Evolutionary conservation across 2,113 vertebrate genomes (phyloP).

Genomic region (Mixornis gularis): DNA sequence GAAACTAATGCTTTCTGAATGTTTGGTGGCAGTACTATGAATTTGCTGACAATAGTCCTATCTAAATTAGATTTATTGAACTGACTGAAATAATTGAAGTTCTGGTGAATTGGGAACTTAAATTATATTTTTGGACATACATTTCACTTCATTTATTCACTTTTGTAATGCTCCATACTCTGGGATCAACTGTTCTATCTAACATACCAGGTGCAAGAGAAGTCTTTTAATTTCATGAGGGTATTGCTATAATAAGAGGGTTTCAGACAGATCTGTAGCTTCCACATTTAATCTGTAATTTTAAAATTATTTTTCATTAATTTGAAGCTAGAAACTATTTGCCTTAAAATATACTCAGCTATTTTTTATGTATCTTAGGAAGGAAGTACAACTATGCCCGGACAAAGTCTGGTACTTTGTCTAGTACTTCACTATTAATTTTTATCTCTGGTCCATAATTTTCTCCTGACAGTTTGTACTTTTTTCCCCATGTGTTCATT

Average conservation of each 20-base stretch:
- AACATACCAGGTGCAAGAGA: background rate
- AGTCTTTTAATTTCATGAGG: background rate
- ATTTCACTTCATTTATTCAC: background rate
- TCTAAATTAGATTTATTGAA: background rate
- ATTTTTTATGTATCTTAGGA: conserved; percentile 23
- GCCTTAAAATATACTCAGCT: background rate
- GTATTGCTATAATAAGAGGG: background rate
- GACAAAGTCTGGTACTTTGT: conserved; percentile 19
- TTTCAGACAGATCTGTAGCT: background rate
- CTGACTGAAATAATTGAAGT: background rate
- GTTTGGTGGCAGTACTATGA: background rate
- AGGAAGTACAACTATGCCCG: conserved; percentile 12
- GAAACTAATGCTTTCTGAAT: background rate
- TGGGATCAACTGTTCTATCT: background rate
- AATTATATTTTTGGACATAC: background rate
- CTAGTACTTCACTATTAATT: conserved; percentile 15
- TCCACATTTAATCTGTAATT: background rate
- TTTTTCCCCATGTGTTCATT: background rate
- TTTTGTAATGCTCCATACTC: background rate
- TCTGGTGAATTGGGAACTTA: background rate
- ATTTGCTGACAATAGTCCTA: background rate
- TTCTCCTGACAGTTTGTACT: background rate
- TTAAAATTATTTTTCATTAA: conserved; percentile 34
- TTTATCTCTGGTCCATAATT: conserved; percentile 28
- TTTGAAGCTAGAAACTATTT: conserved; percentile 38